Evolutionary conservation across 2,797 vertebrate species (phyloP).

Genomic region (Sparidentex hasta): DNA sequence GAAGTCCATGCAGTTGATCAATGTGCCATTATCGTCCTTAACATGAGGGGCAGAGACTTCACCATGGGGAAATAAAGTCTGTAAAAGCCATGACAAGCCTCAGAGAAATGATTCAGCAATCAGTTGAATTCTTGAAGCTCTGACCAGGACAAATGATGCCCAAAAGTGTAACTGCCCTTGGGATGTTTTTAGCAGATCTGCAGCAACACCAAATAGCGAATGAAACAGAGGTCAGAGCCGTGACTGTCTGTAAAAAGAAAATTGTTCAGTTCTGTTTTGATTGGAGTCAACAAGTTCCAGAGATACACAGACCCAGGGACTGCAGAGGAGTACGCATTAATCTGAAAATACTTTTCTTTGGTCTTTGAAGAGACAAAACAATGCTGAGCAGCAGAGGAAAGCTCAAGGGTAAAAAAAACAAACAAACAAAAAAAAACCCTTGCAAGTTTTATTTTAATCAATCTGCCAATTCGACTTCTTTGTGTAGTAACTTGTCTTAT

Average conservation of each 20-base stretch:
- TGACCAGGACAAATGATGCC: conserved; percentile 27
- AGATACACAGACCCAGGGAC: background rate
- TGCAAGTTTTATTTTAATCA: no score
- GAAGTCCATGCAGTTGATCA: background rate
- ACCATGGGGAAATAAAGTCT: background rate
- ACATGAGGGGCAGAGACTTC: conserved; percentile 1
- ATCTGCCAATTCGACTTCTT: background rate
- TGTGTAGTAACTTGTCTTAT: background rate
- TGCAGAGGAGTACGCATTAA: conserved; percentile 12
- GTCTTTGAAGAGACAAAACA: conserved; percentile 8
- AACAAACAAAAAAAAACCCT: no score
- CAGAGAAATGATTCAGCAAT: conserved; percentile 21
- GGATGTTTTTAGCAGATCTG: conserved; percentile 19
- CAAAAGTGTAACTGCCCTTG: conserved; percentile 24
- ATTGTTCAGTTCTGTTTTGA: conserved; percentile 29
- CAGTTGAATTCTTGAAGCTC: conserved; percentile 10
- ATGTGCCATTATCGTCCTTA: background rate
- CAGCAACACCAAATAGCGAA: conserved; percentile 16
- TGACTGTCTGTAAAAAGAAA: conserved; percentile 20
- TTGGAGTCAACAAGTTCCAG: conserved; percentile 10
- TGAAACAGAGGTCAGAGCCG: conserved; percentile 10
- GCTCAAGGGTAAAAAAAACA: background rate
- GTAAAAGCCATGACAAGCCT: conserved; percentile 7
- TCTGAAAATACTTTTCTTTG: conserved; percentile 2
- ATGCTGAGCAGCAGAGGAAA: background rate